These are phyloP conservation scores for Mus spicilegus DNA, from an alignment of 2,113 vertebrate genomes.

Conservation along the genomic window DNA sequence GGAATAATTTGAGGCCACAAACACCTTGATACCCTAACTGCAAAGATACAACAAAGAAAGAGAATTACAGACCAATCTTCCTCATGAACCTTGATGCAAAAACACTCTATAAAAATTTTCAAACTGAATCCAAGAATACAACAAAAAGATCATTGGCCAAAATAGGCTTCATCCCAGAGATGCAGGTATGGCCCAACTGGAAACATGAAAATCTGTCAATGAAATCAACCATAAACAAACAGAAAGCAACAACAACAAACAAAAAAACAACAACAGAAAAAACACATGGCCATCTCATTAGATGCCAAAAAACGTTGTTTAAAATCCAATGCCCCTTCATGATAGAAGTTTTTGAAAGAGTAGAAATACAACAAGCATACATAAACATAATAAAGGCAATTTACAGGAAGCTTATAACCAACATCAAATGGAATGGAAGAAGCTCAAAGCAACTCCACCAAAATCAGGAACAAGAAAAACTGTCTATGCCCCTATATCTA, in stretches of 20 bases:
- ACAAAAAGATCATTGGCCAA: background rate
- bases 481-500: background rate
- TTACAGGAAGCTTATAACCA: background rate
- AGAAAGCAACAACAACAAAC: no score
- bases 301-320: background rate
- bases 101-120: background rate
- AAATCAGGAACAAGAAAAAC: background rate
- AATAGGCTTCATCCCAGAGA: background rate
- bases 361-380: background rate
- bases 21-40: background rate
- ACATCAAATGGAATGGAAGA: background rate
- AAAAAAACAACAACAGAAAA: background rate
- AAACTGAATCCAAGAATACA: background rate
- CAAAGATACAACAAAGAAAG: background rate
- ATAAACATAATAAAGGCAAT: background rate
- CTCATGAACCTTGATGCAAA: background rate
- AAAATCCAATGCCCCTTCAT: background rate
- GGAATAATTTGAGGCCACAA: background rate
- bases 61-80: background rate
- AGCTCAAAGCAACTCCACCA: background rate
- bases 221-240: background rate
- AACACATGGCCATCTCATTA: background rate
- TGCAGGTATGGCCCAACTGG: background rate
- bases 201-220: background rate
- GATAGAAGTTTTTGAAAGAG: background rate